phyloP scores from a whole-genome alignment of 2,797 vertebrate species.

The Amblyraja radiata region DNA sequence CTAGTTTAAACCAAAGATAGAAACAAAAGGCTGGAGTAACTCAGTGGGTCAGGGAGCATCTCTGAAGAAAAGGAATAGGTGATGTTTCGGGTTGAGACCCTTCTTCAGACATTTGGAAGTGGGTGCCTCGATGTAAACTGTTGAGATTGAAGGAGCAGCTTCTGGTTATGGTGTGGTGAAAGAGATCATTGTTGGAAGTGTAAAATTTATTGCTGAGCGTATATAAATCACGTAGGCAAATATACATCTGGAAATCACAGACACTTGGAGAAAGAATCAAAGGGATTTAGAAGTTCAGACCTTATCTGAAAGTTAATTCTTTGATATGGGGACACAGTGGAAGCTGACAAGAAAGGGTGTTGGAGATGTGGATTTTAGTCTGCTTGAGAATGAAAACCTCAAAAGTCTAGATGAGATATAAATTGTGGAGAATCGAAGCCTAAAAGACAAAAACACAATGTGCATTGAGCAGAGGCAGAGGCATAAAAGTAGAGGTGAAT shows the following conservation, averaged over 20 bases:
- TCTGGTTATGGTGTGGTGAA: neutral
- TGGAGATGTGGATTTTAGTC: neutral
- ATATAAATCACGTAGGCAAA: neutral
- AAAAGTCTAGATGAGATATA: neutral
- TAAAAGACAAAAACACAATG: neutral
- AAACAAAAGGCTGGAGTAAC: no score
- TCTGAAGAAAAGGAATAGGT: no score
- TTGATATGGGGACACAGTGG: neutral
- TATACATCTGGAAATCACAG: neutral
- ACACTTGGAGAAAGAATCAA: neutral
- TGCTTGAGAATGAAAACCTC: neutral
- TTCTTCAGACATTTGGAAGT: no score
- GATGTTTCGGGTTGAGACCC: no score
- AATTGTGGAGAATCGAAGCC: neutral
- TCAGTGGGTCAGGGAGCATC: no score
- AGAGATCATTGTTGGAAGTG: neutral
- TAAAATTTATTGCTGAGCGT: neutral
- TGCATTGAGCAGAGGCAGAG: neutral
- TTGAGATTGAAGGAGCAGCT: neutral
- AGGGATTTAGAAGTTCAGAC: neutral
- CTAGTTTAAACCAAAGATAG: no score
- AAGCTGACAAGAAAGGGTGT: neutral
- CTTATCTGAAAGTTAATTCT: neutral
- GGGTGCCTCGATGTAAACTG: neutral
- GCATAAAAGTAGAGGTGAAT: neutral